A percentile compares a stretch with the other conserved stretches of the same genome.
phyloP scores from a whole-genome alignment of 2,888 invertebrate species.

The Tetheella fluctuosa region DNA sequence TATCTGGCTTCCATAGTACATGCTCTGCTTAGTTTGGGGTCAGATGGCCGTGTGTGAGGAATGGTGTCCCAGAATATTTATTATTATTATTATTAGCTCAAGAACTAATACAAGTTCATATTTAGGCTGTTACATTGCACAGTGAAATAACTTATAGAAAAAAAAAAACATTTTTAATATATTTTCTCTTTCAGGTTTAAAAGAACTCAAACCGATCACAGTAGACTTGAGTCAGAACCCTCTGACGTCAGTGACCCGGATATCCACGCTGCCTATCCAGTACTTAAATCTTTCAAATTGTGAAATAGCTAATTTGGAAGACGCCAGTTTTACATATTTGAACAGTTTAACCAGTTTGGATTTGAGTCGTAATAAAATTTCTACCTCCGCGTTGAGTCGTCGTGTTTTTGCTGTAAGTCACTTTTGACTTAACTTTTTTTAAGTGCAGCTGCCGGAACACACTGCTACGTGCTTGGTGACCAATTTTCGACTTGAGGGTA shows the following conservation, averaged over 20 bases:
- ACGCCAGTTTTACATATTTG: constrained; percentile 84
- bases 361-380: constrained; percentile 86
- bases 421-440: neutral
- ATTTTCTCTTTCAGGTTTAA: constrained; percentile 46
- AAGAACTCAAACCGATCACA: constrained; percentile 32
- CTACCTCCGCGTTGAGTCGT: constrained; percentile 76
- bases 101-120: no score
- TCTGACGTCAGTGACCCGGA: constrained; percentile 60
- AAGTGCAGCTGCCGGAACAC: no score
- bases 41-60: no score
- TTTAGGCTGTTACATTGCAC: no score
- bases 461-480: no score
- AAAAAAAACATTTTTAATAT: no score
- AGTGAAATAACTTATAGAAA: no score
- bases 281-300: constrained; percentile 85
- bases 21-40: no score
- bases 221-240: constrained; percentile 65
- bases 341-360: constrained; percentile 84
- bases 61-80: no score
- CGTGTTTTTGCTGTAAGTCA: constrained; percentile 85
- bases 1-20: no score
- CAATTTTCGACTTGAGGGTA: no score
- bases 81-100: no score
- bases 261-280: constrained; percentile 76
- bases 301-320: constrained; percentile 80